These are phyloP conservation scores for Clupea harengus DNA, from an alignment of 2,113 vertebrate species.

Conservation along the genomic window DNA sequence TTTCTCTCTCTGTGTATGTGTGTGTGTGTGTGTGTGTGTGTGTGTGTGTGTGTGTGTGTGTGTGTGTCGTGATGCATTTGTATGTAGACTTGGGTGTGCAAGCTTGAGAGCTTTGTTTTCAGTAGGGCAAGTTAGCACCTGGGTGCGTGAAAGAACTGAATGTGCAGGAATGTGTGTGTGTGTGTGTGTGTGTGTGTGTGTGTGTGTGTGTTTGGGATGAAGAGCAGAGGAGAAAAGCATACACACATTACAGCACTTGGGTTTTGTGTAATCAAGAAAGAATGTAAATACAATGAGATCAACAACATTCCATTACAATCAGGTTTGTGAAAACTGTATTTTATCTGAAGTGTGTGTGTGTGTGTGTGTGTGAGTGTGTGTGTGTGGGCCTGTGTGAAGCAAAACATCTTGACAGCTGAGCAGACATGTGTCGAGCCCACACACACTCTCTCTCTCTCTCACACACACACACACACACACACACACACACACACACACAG, in stretches of 20 bases:
- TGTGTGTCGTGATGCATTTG: not conserved
- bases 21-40: not conserved
- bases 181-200: constrained; percentile 21
- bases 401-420: not conserved
- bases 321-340: not conserved
- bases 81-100: not conserved
- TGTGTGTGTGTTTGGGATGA: constrained; percentile 11
- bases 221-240: not conserved
- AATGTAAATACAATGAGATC: not conserved
- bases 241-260: not conserved
- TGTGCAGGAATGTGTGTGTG: not conserved
- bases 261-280: not conserved
- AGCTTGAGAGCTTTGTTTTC: constrained; percentile 26
- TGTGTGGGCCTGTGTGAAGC: not conserved
- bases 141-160: not conserved
- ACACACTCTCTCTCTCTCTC: not conserved
- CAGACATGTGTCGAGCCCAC: not conserved
- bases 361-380: constrained; percentile 20
- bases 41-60: not conserved
- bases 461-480: not conserved
- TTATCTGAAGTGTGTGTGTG: not conserved
- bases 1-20: constrained; percentile 25
- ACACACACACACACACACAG: not conserved
- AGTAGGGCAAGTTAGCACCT: not conserved
- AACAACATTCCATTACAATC: not conserved